Evolutionary conservation across 2,888 invertebrate species (phyloP).

Genomic region (Tricholauxania praeusta): DNA sequence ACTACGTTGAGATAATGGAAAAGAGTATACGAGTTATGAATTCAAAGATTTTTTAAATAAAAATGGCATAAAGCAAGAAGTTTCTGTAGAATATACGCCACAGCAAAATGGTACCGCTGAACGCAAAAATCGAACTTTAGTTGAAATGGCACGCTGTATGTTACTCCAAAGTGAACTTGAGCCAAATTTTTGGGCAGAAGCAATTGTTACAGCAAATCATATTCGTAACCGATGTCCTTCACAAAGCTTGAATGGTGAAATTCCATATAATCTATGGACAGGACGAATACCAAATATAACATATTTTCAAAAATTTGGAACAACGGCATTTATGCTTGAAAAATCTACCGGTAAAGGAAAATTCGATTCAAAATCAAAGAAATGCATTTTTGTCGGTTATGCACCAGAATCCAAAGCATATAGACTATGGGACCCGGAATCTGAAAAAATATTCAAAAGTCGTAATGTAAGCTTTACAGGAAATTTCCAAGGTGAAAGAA

Average conservation of each 20-base stretch:
- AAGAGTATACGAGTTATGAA: slow-evolving; percentile 48
- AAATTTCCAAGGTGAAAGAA: too few relatives aligned
- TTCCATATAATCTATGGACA: slow-evolving; percentile 38
- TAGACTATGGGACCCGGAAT: slow-evolving; percentile 13
- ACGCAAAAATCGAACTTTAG: slow-evolving; percentile 45
- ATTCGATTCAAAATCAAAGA: slow-evolving; percentile 16
- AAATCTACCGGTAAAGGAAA: slow-evolving; percentile 16
- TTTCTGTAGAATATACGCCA: slow-evolving; percentile 46
- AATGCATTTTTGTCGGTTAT: slow-evolving; percentile 23
- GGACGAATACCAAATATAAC: slow-evolving; percentile 37
- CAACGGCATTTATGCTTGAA: slow-evolving; percentile 24
- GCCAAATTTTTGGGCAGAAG: slow-evolving; percentile 54
- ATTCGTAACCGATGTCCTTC: slow-evolving; percentile 49
- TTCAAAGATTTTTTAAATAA: slow-evolving; percentile 44
- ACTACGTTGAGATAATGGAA: slow-evolving; percentile 51
- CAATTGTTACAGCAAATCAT: slow-evolving; percentile 51
- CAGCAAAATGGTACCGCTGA: slow-evolving; percentile 50
- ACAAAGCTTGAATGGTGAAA: slow-evolving; percentile 37
- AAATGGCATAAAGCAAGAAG: slow-evolving; percentile 50
- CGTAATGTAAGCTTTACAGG: neutral
- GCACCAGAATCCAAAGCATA: slow-evolving; percentile 22
- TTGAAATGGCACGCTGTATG: slow-evolving; percentile 52
- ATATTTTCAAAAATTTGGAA: slow-evolving; percentile 38
- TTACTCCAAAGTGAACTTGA: slow-evolving; percentile 49
- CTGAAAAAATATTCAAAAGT: slow-evolving; percentile 11